Percentiles rank a stretch among this genome's conserved stretches.
phyloP scores from a whole-genome alignment of 2,797 vertebrate species.

The Mormyrops boulengeri region DNA sequence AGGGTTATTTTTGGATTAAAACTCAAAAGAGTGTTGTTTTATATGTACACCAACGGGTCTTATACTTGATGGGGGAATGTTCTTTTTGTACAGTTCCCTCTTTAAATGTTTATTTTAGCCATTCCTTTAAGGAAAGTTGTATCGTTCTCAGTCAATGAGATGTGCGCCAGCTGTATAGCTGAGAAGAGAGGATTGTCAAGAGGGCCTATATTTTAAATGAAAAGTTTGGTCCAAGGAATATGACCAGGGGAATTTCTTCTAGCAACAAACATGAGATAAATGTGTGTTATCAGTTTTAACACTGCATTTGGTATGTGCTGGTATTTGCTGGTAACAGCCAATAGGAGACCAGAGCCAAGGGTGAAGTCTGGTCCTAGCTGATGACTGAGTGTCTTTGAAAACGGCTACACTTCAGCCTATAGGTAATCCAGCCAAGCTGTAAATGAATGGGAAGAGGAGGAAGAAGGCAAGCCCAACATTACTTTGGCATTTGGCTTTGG shows the following conservation, averaged over 20 bases:
- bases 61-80: neutral
- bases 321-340: neutral
- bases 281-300: neutral
- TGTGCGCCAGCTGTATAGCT: neutral
- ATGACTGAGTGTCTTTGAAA: neutral
- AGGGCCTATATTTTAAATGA: neutral
- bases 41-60: neutral
- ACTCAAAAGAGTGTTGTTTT: neutral
- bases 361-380: neutral
- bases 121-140: neutral
- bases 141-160: neutral
- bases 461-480: slow-evolving; percentile 47
- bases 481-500: slow-evolving; percentile 48
- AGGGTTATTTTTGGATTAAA: neutral
- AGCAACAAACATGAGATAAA: neutral
- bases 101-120: neutral
- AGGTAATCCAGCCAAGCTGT: neutral
- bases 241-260: neutral
- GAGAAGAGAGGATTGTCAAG: neutral
- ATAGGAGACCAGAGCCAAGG: neutral
- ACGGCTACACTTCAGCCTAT: too few species aligned
- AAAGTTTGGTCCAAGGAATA: neutral
- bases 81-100: neutral
- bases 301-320: neutral
- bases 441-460: neutral